Base-by-base conservation (phyloP, 2,797 vertebrate genomes). In the Heterohyrax brucei region DNA sequence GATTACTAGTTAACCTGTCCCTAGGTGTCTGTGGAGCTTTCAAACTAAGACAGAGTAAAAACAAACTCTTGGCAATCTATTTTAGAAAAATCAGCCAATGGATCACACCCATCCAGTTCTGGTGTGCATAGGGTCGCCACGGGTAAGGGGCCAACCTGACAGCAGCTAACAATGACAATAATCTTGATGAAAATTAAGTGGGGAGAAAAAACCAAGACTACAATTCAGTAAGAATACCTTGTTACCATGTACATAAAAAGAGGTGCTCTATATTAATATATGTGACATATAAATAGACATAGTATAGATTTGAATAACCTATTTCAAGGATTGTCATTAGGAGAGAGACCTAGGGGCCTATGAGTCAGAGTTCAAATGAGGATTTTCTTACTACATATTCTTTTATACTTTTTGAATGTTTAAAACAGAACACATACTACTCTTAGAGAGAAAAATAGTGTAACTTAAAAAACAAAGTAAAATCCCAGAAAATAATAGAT, bases 391-490 rank as follows among this genome's bases (percentile, higher is more conserved):
- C 1, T 87, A 48, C 9, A 14, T 26, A 7, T 30, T 72, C 12
- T 91, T 89, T 78, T 78, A 62, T 30, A 39, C 64, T 73, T 80
- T 88, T 48, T 21, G 5, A 76, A 28, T 39, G 14, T 88, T 68
- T 33, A 88, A 85, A 28, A 39, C 92, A 89, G 48, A 91, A 82
- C n/a, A 46, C 1, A 10, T 50, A 19, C 66, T 81, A 39, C 30
- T 53, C 76, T 93, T 79, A 56, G 2, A 92, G 48, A 66, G 68
- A 10, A 89, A 28, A 13, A 79, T 46, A 13, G 76, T 46, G 92
- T 62, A 28, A 75, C 79, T 92, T 82, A 64, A 83, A 91, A 59
- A 80, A 81, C 80, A 78, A 92, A 80, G 3, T 89, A 81, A 78
- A 93, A 95, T 76, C 26, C 39, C 44, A 46, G 76, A 93, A 28